Conservation (phyloP, 2,888 invertebrate genomes). For the Drosophila aldrichi region DNA sequence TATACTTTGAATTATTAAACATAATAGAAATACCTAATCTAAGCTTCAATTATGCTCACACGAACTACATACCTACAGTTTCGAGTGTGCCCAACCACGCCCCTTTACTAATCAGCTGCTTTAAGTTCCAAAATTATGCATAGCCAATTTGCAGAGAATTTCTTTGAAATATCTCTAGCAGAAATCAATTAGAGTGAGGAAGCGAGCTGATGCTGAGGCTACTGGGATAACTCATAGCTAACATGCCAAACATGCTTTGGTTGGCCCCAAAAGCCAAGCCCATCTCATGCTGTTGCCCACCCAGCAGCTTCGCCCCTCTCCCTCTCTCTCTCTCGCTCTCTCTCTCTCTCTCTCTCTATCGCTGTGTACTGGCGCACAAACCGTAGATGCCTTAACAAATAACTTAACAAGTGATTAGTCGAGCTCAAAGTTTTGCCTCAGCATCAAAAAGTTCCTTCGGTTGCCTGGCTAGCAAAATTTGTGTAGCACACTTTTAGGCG, state of each 20-base stretch:
- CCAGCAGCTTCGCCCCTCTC: not conserved
- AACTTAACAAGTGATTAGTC: constrained; percentile 73
- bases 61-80: not conserved
- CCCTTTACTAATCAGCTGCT: constrained; percentile 39
- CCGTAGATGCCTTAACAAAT: constrained; percentile 53
- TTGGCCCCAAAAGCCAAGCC: constrained; percentile 32
- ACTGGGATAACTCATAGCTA: constrained; percentile 13
- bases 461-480: constrained; percentile 36
- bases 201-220: not conserved
- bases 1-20: not conserved
- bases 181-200: constrained; percentile 29
- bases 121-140: constrained; percentile 46
- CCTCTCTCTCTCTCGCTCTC: too few species aligned
- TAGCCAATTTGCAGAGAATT: constrained; percentile 45
- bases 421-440: constrained; percentile 54
- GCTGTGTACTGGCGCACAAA: not conserved
- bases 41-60: not conserved
- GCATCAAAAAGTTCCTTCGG: constrained; percentile 57
- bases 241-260: constrained; percentile 44
- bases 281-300: too few species aligned
- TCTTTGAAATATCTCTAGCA: constrained; percentile 43
- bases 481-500: constrained; percentile 48
- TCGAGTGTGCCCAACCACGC: not conserved
- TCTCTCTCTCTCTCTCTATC: not conserved
- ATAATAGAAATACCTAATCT: not conserved